Evolutionary conservation across 1,140 invertebrate species (phyloP).

Genomic region (Frieseomelitta varia): DNA sequence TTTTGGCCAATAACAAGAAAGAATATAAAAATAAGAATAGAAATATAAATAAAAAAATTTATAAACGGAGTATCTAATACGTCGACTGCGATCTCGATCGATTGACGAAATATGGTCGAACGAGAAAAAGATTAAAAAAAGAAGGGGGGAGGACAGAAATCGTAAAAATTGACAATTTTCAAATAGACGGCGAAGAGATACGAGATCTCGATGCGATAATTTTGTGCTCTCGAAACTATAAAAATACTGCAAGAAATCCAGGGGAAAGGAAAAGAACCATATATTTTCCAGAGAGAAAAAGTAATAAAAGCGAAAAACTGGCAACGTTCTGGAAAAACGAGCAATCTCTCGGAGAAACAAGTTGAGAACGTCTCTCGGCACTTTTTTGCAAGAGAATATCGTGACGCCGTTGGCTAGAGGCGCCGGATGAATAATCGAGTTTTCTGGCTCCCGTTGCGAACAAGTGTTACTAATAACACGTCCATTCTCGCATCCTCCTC

Average conservation of each 20-base stretch:
- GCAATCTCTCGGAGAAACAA: background rate
- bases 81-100: too few species aligned
- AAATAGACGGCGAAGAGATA: too few species aligned
- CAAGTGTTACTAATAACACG: constrained; percentile 17
- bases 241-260: too few species aligned
- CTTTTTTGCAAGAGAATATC: background rate
- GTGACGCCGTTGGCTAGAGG: background rate
- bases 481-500: constrained; percentile 8
- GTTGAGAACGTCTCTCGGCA: background rate
- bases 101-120: too few species aligned
- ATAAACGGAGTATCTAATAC: too few species aligned
- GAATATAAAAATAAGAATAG: too few species aligned
- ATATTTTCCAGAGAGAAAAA: background rate
- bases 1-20: too few species aligned
- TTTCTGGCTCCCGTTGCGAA: constrained; percentile 29
- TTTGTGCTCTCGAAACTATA: too few species aligned
- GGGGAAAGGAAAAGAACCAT: background rate
- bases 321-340: background rate
- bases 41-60: too few species aligned
- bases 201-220: too few species aligned
- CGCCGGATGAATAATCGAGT: constrained; percentile 22
- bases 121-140: background rate
- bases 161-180: background rate
- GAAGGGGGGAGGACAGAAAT: background rate
- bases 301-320: background rate